Base-by-base conservation (phyloP, 2,113 vertebrate species). In the Passer domesticus region DNA sequence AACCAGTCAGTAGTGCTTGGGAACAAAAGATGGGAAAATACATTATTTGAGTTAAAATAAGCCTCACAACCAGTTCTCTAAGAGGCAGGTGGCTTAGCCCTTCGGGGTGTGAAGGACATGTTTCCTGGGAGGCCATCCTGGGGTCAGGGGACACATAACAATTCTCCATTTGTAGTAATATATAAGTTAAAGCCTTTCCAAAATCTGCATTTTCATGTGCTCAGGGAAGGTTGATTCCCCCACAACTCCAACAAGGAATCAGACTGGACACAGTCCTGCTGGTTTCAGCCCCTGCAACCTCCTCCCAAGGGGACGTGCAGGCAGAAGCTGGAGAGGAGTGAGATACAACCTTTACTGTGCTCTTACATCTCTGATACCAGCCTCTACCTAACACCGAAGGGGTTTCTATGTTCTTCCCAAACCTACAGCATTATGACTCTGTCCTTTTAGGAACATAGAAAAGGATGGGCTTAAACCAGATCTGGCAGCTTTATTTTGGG, bases 21-120 rank as follows among this genome's bases (percentile, higher is more conserved):
- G 83, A 95, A 96, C 41, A 95, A 91, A 93, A 89, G 76, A 92
- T 0, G 3, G 64, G 66, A 67, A 76, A 90, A 90, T 46, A 10
- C 11, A 2, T 41, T 67, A 66, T 80, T 84, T 35, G n/a, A 83
- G 44, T 81, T 83, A 72, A 94, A 94, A 93, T 35, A 87, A 68
- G n/a, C 39, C 37, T 86, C 39, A 39, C 37, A 90, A 76, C 16
- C 44, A 74, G 33, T 31, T 47, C 52, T 58, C 23, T 53, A 44
- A 52, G 72, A 66, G 55, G 41, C 27, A 73, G n/a, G n/a, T 41
- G 50, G n/a, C 49, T 70, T n/a, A 46, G 46, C 23, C 53, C 75
- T 53, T 43, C 11, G 33, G 46, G 24, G 5, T 10, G 2, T 13
- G 82, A 89, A 77, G 55, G 44, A 50, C 59, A 16, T 2, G 2